Evolutionary conservation across 2,113 vertebrate genomes (phyloP).

Genomic region (Daboia siamensis): DNA sequence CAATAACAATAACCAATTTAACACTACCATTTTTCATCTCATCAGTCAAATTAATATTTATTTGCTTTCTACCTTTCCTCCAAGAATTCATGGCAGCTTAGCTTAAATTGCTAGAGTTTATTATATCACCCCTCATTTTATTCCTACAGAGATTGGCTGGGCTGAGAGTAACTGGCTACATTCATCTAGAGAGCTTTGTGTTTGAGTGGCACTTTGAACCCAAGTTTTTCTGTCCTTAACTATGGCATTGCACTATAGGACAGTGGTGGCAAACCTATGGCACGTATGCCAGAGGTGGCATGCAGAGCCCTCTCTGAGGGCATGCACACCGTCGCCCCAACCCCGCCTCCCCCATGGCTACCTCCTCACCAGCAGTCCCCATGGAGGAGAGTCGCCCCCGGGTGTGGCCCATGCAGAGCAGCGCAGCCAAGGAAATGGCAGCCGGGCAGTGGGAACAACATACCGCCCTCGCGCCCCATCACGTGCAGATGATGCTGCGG

Average conservation of each 20-base stretch:
- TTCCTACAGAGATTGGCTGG: neutral
- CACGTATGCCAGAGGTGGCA: no score
- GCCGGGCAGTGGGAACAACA: no score
- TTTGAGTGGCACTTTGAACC: neutral
- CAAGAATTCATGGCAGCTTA: neutral
- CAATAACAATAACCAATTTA: neutral
- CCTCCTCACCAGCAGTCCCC: no score
- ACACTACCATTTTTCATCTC: neutral
- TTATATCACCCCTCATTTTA: neutral
- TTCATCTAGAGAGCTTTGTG: neutral
- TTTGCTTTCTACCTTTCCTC: neutral
- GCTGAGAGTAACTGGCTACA: neutral
- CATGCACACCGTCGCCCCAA: no score
- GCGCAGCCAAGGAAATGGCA: no score
- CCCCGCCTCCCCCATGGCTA: no score
- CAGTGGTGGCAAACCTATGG: neutral
- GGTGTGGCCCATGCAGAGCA: no score
- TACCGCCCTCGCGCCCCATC: no score
- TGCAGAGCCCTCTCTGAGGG: no score
- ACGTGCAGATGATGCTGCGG: no score
- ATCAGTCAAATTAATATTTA: neutral
- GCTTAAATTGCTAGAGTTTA: neutral
- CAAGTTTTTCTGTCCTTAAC: neutral
- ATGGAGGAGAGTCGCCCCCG: no score
- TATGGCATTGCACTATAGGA: neutral